Percentiles rank a stretch among this genome's conserved stretches.
Evolutionary conservation across 2,797 vertebrate genomes (phyloP).

Genomic region (Hylomyscus alleni): DNA sequence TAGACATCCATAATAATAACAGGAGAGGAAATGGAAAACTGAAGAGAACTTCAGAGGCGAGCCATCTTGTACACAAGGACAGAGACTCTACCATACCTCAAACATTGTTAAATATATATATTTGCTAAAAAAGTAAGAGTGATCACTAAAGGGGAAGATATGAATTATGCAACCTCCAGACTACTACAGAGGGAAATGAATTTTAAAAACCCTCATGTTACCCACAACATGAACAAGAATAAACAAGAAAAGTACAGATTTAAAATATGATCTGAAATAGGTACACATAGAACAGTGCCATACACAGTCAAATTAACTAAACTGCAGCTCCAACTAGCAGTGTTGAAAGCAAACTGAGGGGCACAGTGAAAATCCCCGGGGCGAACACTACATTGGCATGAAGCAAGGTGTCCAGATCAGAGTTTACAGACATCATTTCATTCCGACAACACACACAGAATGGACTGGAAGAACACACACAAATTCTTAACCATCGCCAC

Average conservation of each 20-base stretch:
- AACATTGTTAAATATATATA: background rate
- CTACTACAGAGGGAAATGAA: background rate
- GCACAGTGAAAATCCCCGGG: background rate
- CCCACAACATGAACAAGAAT: background rate
- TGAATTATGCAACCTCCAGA: background rate
- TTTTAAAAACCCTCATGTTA: background rate
- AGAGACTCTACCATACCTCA: constrained; percentile 16
- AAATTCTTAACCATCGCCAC: background rate
- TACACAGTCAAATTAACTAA: constrained; percentile 22
- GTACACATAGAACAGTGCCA: constrained; percentile 29
- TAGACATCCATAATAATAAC: background rate
- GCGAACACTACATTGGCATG: background rate
- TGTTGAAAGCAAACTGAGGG: background rate
- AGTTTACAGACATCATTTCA: background rate
- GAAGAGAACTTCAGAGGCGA: background rate
- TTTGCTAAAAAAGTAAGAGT: background rate
- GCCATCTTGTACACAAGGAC: background rate
- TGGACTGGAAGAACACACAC: background rate
- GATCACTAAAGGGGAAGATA: background rate
- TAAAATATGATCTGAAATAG: constrained; percentile 62
- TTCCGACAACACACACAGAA: background rate
- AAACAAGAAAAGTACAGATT: background rate
- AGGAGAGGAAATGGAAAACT: background rate
- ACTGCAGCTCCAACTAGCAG: background rate
- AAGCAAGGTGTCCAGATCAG: background rate